phyloP scores from a whole-genome alignment of 2,113 vertebrate genomes.

The Porphyrio hochstetteri region DNA sequence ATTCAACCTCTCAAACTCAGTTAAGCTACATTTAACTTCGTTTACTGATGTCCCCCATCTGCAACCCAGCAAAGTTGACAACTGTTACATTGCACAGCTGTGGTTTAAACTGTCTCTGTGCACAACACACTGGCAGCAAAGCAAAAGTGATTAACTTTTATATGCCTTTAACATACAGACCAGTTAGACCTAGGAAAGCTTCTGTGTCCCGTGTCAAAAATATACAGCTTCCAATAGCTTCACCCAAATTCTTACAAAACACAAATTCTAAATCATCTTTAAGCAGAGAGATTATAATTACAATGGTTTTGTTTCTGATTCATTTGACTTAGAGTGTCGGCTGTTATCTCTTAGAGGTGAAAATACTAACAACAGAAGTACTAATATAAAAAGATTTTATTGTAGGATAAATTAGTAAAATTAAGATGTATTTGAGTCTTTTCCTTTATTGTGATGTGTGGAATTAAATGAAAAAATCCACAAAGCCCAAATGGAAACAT shows the following conservation, averaged over 20 bases:
- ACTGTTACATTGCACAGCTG: conserved; percentile 57
- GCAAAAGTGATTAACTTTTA: conserved; percentile 65
- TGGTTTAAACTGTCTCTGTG: conserved; percentile 53
- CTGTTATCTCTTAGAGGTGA: conserved; percentile 28
- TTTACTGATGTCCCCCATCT: conserved; percentile 68
- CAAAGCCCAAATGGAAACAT: conserved; percentile 46
- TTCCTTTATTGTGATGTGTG: conserved; percentile 1
- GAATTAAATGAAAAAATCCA: conserved; percentile 27
- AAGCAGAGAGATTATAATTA: conserved; percentile 43
- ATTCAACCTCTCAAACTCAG: conserved; percentile 6
- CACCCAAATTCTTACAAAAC: conserved; percentile 49
- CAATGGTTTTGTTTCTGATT: conserved; percentile 54
- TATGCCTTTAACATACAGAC: conserved; percentile 62
- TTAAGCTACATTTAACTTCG: conserved; percentile 56
- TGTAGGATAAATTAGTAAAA: conserved; percentile 54
- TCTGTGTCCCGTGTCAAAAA: conserved; percentile 41
- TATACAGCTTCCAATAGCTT: conserved; percentile 37
- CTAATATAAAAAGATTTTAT: conserved; percentile 24
- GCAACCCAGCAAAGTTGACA: conserved; percentile 70
- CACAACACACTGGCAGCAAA: conserved; percentile 51
- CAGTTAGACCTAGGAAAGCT: conserved; percentile 38
- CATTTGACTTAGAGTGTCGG: conserved; percentile 8
- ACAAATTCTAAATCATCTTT: conserved; percentile 48
- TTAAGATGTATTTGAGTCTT: conserved; percentile 38
- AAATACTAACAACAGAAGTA: conserved; percentile 15